Evolutionary conservation across 1,140 invertebrate genomes (phyloP).

Genomic region (Heterodera schachtii): DNA sequence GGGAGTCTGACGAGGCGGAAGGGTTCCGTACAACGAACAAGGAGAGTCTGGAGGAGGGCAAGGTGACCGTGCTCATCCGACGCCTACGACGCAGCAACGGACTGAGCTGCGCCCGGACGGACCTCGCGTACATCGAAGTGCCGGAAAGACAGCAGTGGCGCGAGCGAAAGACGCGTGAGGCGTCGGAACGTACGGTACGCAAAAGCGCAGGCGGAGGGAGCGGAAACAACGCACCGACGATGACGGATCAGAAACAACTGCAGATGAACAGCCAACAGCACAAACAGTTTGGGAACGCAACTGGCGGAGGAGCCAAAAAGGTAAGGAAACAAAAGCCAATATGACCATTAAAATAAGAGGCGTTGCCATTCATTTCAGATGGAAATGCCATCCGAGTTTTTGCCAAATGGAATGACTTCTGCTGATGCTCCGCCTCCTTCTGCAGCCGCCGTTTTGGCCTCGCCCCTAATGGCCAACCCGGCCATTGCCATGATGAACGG

Average conservation of each 20-base stretch:
- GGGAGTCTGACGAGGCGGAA: not conserved
- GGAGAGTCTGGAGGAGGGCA: not conserved
- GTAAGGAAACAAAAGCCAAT: not conserved
- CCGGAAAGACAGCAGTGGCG: slow-evolving; percentile 6
- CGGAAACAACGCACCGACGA: not conserved
- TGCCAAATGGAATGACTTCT: not conserved
- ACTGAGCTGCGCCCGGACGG: slow-evolving; percentile 35
- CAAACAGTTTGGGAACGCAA: not conserved
- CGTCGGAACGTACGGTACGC: not conserved
- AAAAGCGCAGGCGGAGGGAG: not conserved
- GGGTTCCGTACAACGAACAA: slow-evolving; percentile 1
- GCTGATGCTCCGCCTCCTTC: not conserved
- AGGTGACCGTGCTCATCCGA: not conserved
- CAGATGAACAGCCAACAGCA: not conserved
- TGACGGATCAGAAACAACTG: not conserved
- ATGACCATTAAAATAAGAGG: too few relatives aligned
- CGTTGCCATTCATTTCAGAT: not conserved
- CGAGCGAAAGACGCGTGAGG: slow-evolving; percentile 5
- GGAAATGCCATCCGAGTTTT: slow-evolving; percentile 9
- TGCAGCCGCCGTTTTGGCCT: slow-evolving; percentile 7
- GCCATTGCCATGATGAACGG: slow-evolving; percentile 10
- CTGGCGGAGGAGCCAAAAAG: slow-evolving; percentile 3
- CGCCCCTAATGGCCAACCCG: slow-evolving; percentile 9
- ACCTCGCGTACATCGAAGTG: slow-evolving; percentile 30
- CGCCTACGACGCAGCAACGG: slow-evolving; percentile 5